A percentile compares a stretch with the other conserved stretches of the same genome.
These are phyloP conservation scores for Petrocephalus sullivani DNA, from an alignment of 2,797 vertebrate genomes.

Conservation along the genomic window DNA sequence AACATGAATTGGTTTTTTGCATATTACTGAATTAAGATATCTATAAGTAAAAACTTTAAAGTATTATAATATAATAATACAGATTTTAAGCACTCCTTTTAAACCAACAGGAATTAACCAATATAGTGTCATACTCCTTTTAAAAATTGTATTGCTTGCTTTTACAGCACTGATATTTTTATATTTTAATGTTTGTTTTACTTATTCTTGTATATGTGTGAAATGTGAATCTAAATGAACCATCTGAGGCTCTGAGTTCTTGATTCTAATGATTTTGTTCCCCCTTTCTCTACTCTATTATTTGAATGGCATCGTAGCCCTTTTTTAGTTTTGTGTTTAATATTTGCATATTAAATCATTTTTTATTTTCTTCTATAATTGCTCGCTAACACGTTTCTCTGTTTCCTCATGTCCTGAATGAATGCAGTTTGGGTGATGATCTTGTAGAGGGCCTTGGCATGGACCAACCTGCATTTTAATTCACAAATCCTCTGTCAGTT, in stretches of 20 bases:
- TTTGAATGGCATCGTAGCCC: neutral
- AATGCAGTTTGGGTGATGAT: neutral
- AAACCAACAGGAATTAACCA: neutral
- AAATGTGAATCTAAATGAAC: neutral
- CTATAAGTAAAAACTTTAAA: neutral
- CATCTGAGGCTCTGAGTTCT: neutral
- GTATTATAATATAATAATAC: neutral
- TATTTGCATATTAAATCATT: neutral
- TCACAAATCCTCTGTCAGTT: neutral
- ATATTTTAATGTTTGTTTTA: neutral
- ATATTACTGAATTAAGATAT: neutral
- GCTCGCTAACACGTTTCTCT: neutral
- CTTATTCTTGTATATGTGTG: neutral
- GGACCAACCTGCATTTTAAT: neutral
- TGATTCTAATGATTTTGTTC: neutral
- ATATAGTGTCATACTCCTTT: neutral
- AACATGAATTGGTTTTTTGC: neutral
- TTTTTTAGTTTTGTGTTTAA: neutral
- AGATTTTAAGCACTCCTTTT: neutral
- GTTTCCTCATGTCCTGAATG: neutral
- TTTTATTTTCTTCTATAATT: neutral
- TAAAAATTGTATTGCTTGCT: neutral
- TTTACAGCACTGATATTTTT: neutral
- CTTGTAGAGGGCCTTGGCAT: neutral
- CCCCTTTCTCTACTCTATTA: neutral